Conservation (phyloP, 2,797 vertebrate genomes). For the Enteromius treurensis region DNA sequence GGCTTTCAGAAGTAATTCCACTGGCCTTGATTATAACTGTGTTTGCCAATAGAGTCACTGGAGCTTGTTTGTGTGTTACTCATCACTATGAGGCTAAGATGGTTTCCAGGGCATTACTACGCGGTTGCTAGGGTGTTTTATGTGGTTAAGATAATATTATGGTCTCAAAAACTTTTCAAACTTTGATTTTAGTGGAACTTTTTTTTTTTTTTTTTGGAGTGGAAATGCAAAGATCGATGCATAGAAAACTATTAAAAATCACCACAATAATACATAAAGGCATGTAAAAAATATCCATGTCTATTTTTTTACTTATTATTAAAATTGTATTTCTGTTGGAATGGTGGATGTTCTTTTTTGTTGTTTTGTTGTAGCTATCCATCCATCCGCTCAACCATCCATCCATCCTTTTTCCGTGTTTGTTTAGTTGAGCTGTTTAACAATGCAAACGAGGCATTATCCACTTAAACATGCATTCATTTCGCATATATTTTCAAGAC, state of each 20-base stretch:
- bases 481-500: not conserved
- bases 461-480: not conserved
- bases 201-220: not conserved
- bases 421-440: not conserved
- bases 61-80: not conserved
- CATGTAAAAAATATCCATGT: too few species aligned
- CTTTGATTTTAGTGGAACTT: not conserved
- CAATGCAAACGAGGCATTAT: not conserved
- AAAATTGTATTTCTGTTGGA: too few species aligned
- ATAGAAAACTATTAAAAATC: too few species aligned
- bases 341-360: too few species aligned
- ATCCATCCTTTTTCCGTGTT: not conserved
- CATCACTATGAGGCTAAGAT: not conserved
- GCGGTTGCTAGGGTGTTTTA: not conserved
- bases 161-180: not conserved
- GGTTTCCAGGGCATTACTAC: not conserved
- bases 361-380: too few species aligned
- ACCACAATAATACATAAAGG: too few species aligned
- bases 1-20: constrained; percentile 17
- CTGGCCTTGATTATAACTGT: not conserved
- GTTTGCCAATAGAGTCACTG: constrained; percentile 5
- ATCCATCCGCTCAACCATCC: not conserved
- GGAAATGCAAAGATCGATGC: not conserved
- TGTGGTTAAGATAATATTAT: not conserved
- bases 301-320: too few species aligned